Evolutionary conservation across 2,888 invertebrate genomes (phyloP).

Genomic region (Monochamus alternatus): DNA sequence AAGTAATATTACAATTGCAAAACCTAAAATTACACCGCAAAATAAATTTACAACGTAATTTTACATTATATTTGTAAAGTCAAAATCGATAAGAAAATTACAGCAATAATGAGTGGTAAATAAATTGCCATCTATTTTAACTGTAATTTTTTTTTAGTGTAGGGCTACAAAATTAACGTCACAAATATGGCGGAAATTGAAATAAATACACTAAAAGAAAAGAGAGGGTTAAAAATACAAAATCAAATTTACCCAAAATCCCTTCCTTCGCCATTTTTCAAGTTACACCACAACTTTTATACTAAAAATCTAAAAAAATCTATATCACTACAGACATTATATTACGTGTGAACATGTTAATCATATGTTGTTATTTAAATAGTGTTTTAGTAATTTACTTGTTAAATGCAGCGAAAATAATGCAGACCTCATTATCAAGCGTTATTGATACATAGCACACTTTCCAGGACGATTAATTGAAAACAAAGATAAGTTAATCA

Average conservation of each 20-base stretch:
- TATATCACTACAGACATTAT: neutral
- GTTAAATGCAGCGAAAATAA: conserved; percentile 21
- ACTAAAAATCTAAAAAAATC: neutral
- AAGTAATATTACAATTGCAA: too few species aligned
- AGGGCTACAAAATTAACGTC: too few species aligned
- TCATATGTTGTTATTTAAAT: conserved; percentile 12
- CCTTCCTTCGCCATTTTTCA: neutral
- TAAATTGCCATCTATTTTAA: too few species aligned
- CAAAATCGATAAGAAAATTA: too few species aligned
- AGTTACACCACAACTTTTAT: neutral
- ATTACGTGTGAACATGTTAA: neutral
- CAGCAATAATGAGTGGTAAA: too few species aligned
- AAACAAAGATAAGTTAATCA: neutral
- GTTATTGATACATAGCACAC: conserved; percentile 4
- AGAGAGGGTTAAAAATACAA: too few species aligned
- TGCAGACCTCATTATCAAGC: neutral
- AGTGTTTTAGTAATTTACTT: conserved; percentile 7
- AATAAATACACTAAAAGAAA: too few species aligned
- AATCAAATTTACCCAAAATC: neutral
- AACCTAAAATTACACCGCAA: too few species aligned
- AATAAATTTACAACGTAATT: too few species aligned
- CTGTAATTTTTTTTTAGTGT: too few species aligned
- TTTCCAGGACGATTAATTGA: conserved; percentile 10
- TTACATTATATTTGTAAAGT: too few species aligned
- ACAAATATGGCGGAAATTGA: too few species aligned